Evolutionary conservation across 2,113 vertebrate genomes (phyloP), one percentile per base, ranked within the genome.

Genomic region (Balaeniceps rex): DNA sequence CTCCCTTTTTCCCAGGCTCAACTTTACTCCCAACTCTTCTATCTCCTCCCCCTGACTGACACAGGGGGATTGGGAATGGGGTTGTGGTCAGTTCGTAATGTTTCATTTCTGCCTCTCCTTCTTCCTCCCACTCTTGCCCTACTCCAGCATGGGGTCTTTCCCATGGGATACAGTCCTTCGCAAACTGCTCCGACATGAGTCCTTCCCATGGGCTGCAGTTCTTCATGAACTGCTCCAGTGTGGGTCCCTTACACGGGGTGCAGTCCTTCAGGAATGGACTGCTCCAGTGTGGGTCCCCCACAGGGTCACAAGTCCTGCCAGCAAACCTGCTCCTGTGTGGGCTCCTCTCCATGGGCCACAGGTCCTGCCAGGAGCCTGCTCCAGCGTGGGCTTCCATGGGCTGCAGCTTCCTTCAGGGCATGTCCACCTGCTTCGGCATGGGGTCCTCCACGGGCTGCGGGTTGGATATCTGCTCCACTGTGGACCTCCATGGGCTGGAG

Each of bases 371-470:
- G 5, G 6, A 76, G 0, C 8, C 24, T 66, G 12, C n/a, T 46
- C 21, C 3, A 3, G 11, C 0, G 0, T 5, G 5, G 15, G 7
- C 19, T 77, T 85, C 25, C 46, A 14, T 3, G 14, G 54, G 25
- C 24, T 65, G 11, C 22, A 21, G 2, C 18, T 28, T 85, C 40
- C 28, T 74, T 74, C 17, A 40, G 6, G 19, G 5, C 10, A 34
- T 12, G 5, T 49, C n/a, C 29, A 49, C 29, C 15, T 58, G 12
- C n/a, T 49, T 24, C 3, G 1, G 7, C 0, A 3, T 24, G 12
- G 7, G 9, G 23, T 64, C 40, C 17, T 47, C 40, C 24, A 5
- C 0, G 3, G 49, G n/a, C 18, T 49, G 22, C 28, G 22, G 3
- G 36, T 38, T 47, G 34, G 23, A 25, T 4, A 7, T 26, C 54